Base-by-base conservation (phyloP, 2,797 vertebrate species). In the Botia almorhae region DNA sequence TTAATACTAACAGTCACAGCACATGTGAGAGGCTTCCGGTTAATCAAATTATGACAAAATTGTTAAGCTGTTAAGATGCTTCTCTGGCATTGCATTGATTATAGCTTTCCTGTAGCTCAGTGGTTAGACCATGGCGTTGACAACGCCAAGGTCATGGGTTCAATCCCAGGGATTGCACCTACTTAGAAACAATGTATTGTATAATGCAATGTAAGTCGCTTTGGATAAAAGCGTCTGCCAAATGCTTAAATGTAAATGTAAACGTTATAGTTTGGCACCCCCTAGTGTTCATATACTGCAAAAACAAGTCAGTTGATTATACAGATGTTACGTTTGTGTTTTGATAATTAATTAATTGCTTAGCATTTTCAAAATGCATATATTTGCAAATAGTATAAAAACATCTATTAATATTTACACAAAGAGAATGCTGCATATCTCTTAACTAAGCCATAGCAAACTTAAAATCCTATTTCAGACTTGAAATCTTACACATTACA, bases 201-300 rank as follows among this genome's bases (percentile, higher is more conserved):
- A n/a, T n/a, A n/a, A n/a, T n/a, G n/a, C n/a, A n/a, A n/a, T n/a
- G n/a, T n/a, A n/a, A n/a, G n/a, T n/a, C n/a, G n/a, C n/a, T n/a
- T n/a, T n/a, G n/a, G n/a, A n/a, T n/a, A n/a, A n/a, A n/a, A n/a
- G n/a, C n/a, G n/a, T n/a, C n/a, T n/a, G n/a, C n/a, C n/a, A n/a
- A n/a, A n/a, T n/a, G n/a, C n/a, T n/a, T n/a, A n/a, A n/a, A n/a
- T n/a, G n/a, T n/a, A n/a, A n/a, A n/a, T n/a, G n/a, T n/a, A n/a
- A n/a, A n/a, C n/a, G n/a, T n/a, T n/a, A n/a, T 65, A 51, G 3
- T 69, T 4, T 82, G 61, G 69, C 46, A 13, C 69, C 81, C 43
- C 55, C 83, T 87, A 53, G 80, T 80, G 83, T 14, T 69, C n/a
- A 77, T 56, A 69, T 3, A 10, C 1, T 64, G n/a, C 2, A 82